Evolutionary conservation across 1,140 invertebrate genomes (phyloP), one percentile per base, ranked within the genome.

Genomic region (Hyles vespertilio): DNA sequence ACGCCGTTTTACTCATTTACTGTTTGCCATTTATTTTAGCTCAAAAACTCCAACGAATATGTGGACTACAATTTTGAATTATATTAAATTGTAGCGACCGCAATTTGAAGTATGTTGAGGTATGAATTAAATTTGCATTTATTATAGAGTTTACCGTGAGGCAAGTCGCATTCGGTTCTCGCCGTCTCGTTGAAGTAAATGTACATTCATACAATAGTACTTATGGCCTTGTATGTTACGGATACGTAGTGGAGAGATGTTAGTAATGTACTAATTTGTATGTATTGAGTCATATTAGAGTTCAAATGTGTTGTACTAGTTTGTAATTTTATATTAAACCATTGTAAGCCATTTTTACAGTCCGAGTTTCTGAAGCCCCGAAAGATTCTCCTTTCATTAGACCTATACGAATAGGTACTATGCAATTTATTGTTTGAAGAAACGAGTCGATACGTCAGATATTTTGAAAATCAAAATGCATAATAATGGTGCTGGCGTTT

Each of bases 211-310:
- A 40, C 36, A 40, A 40, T 40, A 40, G 36, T 40, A 44, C 56
- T 68, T 63, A 72, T 74, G 72, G 70, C 72, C 72, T 77, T 77
- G 64, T 56, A 68, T 69, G 67, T 70, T 62, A 67, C 46, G 56
- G 63, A 68, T 54, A 58, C 51, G 61, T 63, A 54, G 53, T 47
- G 40, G 63, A 64, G 22, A 66, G 32, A 56, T 69, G 65, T 68
- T 72, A 72, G 72, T 72, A 58, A 74, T 59, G 65, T 74, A 58
- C 74, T 69, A 68, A 67, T 40, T 40, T 40, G 36, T 70, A 70
- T 66, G 67, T 66, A 63, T 64, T 70, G 76, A 60, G 68, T 76
- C 76, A 76, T 79, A 79, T 79, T 73, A 79, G 59, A 66, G 45
- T 52, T 45, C 54, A 62, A 61, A 40, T 40, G 8, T 40, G 36